Percentiles rank a stretch among this genome's conserved stretches.
These are phyloP conservation scores for Leptinotarsa juncta DNA, from an alignment of 2,888 invertebrate genomes.

Conservation along the genomic window DNA sequence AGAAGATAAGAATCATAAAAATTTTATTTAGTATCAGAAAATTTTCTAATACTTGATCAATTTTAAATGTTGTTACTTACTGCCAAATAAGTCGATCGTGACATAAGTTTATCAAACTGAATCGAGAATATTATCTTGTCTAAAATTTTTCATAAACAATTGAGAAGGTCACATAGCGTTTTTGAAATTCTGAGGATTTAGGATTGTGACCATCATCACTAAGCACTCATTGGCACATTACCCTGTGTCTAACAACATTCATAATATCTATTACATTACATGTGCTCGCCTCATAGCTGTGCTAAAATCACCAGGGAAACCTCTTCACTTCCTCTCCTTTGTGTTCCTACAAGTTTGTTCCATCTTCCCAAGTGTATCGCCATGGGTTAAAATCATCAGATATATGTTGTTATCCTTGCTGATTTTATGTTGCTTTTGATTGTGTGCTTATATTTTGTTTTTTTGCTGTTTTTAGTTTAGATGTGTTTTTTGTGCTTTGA, in stretches of 20 bases:
- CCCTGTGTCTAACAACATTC: slow-evolving; percentile 65
- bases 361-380: slow-evolving; percentile 49
- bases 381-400: slow-evolving; percentile 52
- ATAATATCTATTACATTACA: slow-evolving; percentile 58
- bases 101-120: too few species aligned
- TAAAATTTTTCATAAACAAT: slow-evolving; percentile 15
- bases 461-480: slow-evolving; percentile 42
- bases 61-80: too few species aligned
- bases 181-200: slow-evolving; percentile 50
- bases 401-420: slow-evolving; percentile 51
- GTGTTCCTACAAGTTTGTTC: slow-evolving; percentile 43
- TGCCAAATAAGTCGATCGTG: too few species aligned
- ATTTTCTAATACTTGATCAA: too few species aligned
- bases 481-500: slow-evolving; percentile 45
- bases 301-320: slow-evolving; percentile 62
- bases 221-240: slow-evolving; percentile 63
- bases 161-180: slow-evolving; percentile 30
- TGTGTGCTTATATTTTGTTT: slow-evolving; percentile 52
- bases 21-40: too few species aligned
- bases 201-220: slow-evolving; percentile 52
- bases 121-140: too few species aligned
- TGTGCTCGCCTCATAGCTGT: slow-evolving; percentile 65
- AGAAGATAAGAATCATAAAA: too few species aligned
- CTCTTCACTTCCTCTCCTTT: slow-evolving; percentile 44
- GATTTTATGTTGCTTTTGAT: slow-evolving; percentile 54